These are phyloP conservation scores for Xenopus petersii DNA, from an alignment of 2,797 vertebrate species.

Conservation along the genomic window DNA sequence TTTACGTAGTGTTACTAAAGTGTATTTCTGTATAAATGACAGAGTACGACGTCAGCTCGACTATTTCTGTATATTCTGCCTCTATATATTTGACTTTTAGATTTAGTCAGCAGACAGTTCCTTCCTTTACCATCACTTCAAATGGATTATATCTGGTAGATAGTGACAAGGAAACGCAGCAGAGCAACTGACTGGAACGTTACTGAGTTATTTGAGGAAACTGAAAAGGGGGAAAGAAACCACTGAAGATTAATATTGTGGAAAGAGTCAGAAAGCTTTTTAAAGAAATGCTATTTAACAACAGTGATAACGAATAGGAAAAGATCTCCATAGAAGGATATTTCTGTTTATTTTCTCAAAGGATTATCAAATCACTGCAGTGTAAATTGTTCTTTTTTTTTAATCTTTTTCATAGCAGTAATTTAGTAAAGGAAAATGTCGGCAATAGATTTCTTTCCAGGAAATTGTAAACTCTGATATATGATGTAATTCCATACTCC, in stretches of 20 bases:
- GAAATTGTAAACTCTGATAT: too few relatives aligned
- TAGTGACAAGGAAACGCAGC: slow-evolving; percentile 16
- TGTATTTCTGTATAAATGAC: not conserved
- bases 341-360: not conserved
- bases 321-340: slow-evolving; percentile 7
- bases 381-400: too few relatives aligned
- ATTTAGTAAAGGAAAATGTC: too few relatives aligned
- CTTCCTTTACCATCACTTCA: slow-evolving; percentile 27
- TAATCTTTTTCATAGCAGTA: too few relatives aligned
- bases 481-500: too few relatives aligned
- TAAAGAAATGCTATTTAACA: slow-evolving; percentile 6
- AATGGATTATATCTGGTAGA: slow-evolving; percentile 23
- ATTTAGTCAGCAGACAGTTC: slow-evolving; percentile 17
- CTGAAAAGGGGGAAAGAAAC: too few relatives aligned
- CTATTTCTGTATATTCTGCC: too few relatives aligned
- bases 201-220: not conserved
- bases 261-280: slow-evolving; percentile 27
- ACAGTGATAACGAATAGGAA: slow-evolving; percentile 8
- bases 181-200: slow-evolving; percentile 26
- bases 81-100: not conserved
- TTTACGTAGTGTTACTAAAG: not conserved
- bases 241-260: slow-evolving; percentile 26
- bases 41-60: not conserved
- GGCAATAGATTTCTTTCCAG: too few relatives aligned
- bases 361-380: too few relatives aligned